phyloP scores from a whole-genome alignment of 2,113 vertebrate species.

The Dasyurus viverrinus region DNA sequence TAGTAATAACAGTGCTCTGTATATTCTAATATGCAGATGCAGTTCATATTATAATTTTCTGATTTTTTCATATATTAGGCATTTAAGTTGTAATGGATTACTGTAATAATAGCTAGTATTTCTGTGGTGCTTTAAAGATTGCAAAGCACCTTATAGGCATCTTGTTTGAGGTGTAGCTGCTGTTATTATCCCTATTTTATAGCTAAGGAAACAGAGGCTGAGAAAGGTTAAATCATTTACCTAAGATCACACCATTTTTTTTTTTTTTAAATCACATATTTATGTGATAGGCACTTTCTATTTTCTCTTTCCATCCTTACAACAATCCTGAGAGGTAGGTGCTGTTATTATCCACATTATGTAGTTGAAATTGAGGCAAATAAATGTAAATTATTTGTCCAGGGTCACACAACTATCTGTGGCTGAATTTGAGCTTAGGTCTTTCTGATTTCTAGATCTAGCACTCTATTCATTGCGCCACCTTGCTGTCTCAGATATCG shows the following conservation, averaged over 20 bases:
- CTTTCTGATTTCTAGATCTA: not conserved
- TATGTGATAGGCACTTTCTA: not conserved
- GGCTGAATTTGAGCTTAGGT: not conserved
- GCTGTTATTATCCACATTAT: not conserved
- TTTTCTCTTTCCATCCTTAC: not conserved
- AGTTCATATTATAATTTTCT: not conserved
- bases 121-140: not conserved
- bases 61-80: not conserved
- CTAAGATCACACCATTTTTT: not conserved
- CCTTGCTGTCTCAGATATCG: not conserved
- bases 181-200: not conserved
- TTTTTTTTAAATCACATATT: not conserved
- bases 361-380: not conserved
- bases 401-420: not conserved
- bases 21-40: not conserved
- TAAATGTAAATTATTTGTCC: not conserved
- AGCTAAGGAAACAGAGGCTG: not conserved
- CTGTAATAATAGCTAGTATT: not conserved
- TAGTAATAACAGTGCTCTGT: not conserved
- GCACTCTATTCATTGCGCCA: not conserved
- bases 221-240: not conserved
- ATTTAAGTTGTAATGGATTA: not conserved
- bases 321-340: not conserved
- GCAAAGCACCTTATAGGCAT: not conserved
- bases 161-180: not conserved